Evolutionary conservation across 2,888 invertebrate genomes (phyloP).

Genomic region (Drosophila glabriapex): DNA sequence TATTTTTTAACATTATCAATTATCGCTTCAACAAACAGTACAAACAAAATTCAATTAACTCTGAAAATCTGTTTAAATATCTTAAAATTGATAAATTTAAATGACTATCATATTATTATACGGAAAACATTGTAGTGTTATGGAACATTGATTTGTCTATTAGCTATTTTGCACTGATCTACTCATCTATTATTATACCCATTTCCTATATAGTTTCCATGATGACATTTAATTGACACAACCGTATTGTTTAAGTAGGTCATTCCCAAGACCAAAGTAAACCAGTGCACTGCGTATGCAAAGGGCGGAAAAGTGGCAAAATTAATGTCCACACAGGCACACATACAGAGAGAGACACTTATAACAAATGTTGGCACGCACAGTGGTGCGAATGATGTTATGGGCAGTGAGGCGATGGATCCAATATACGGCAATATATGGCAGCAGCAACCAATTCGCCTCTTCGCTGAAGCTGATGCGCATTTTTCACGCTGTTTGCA

Average conservation of each 20-base stretch:
- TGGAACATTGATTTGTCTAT: background rate
- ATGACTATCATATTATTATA: background rate
- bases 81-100: background rate
- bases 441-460: slow-evolving; percentile 1
- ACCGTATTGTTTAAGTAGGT: slow-evolving; percentile 22
- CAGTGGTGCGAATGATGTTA: slow-evolving; percentile 56
- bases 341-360: slow-evolving; percentile 21
- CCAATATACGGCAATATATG: slow-evolving; percentile 11
- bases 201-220: background rate
- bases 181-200: background rate
- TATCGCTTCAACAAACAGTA: background rate
- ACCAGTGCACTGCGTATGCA: slow-evolving; percentile 40
- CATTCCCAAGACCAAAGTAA: slow-evolving; percentile 26
- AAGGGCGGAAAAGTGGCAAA: slow-evolving; percentile 61
- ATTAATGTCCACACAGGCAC: slow-evolving; percentile 66
- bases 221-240: background rate
- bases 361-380: slow-evolving; percentile 64
- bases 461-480: slow-evolving; percentile 41
- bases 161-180: background rate
- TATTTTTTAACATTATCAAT: background rate
- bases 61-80: background rate
- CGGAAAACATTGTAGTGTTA: background rate
- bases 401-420: slow-evolving; percentile 30
- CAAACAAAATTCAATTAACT: background rate
- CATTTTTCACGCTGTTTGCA: slow-evolving; percentile 50